Evolutionary conservation across 2,888 invertebrate genomes (phyloP), one percentile per base, ranked within the genome.

Genomic region (Scrobipalpa costella): DNA sequence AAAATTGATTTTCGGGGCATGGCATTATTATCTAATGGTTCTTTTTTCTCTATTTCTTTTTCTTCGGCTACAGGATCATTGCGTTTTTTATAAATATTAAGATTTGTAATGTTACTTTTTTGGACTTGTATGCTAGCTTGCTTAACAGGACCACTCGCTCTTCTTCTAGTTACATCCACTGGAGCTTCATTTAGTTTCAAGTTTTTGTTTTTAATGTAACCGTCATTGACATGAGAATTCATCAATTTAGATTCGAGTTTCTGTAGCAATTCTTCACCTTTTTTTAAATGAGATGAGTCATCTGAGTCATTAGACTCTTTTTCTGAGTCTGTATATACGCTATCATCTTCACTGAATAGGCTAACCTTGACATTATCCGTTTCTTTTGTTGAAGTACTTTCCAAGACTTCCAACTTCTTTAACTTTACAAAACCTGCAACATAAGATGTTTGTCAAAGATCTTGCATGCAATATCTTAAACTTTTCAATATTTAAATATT

Each of bases 361-460:
- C 74, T 72, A 36, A 0, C 3, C 27, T 74, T 68, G 13, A 64
- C 67, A 5, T 68, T 44, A 60, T 79, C 82, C 47, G 70, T 72
- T 72, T 88, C 88, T 75, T 85, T 88, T 0, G 78, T 73, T 34
- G 85, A 66, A 0, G 82, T 81, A 67, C 90, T 92, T 78, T 90
- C 87, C 69, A 92, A 75, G 62, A 92, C 87, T 73, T 93, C 93
- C 59, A 93, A 70, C 71, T 92, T 88, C 71, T 92, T 92, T 17
- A 94, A 78, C 71, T 92, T 92, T 0, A 93, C 88, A 69, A 89
- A 94, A 49, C 94, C 94, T 94, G 80, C 50, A 88, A 85, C 72
- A 34, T 69, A 65, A 61, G 13, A 34, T 15, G 8, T 9, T n/a
- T n/a, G 13, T 33, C 7, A 52, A n/a, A n/a, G 7, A 49, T 49